Percentiles rank a stretch among this genome's conserved stretches.
These are phyloP conservation scores for Xiphophorus hellerii DNA, from an alignment of 2,113 vertebrate species.

Conservation along the genomic window DNA sequence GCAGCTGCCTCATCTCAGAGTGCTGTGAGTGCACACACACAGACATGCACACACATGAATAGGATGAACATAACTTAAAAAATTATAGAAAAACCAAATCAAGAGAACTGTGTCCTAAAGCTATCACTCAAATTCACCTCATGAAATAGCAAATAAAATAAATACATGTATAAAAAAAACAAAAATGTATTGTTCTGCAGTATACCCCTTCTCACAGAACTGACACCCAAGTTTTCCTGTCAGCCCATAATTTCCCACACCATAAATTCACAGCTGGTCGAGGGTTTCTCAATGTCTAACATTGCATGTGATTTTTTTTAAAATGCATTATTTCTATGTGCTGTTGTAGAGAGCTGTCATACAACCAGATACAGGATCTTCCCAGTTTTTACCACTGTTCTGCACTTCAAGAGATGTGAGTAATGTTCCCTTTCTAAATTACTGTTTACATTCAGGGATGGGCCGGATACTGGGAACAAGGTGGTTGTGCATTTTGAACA, in stretches of 20 bases:
- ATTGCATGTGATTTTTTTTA: constrained; percentile 26
- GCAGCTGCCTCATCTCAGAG: constrained; percentile 89
- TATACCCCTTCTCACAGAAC: constrained; percentile 37
- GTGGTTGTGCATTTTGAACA: neutral
- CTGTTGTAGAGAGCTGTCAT: constrained; percentile 88
- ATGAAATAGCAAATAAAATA: constrained; percentile 43
- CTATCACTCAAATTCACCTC: constrained; percentile 39
- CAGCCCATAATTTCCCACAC: constrained; percentile 62
- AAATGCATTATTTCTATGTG: constrained; percentile 32
- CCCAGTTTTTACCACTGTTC: constrained; percentile 91
- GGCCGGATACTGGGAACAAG: neutral
- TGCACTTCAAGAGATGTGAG: constrained; percentile 94
- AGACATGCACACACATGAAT: neutral
- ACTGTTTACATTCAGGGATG: neutral
- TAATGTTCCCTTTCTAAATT: constrained; percentile 29
- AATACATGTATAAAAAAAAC: too few species aligned
- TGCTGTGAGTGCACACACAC: constrained; percentile 87
- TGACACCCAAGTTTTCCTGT: constrained; percentile 47
- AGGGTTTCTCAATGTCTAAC: constrained; percentile 36
- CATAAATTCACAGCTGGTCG: constrained; percentile 64
- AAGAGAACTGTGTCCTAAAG: constrained; percentile 32
- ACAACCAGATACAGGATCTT: constrained; percentile 90
- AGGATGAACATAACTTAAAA: constrained; percentile 14
- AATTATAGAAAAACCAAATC: constrained; percentile 49
- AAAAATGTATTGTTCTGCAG: constrained; percentile 37